A percentile compares a stretch with the other conserved stretches of the same genome.
phyloP scores from a whole-genome alignment of 2,888 invertebrate species.

The Coleophora deauratella region DNA sequence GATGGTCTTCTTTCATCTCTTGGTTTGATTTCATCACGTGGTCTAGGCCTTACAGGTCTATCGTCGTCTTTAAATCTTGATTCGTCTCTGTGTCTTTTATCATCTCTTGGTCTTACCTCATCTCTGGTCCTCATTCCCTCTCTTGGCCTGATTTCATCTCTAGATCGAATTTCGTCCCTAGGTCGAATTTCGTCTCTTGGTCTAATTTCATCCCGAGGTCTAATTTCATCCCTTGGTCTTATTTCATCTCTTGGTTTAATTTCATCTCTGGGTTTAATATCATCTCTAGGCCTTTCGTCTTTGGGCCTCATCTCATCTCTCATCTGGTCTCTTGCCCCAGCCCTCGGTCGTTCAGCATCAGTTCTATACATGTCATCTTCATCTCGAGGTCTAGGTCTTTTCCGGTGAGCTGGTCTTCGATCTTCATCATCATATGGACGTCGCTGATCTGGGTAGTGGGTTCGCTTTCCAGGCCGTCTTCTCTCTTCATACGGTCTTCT shows the following conservation, averaged over 20 bases:
- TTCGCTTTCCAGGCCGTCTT: conserved; percentile 49
- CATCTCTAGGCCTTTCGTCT: conserved; percentile 26
- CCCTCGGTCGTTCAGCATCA: conserved; percentile 22
- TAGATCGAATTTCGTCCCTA: conserved; percentile 20
- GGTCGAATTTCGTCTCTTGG: conserved; percentile 22
- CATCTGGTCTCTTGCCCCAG: conserved; percentile 11
- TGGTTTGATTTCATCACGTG: conserved; percentile 23
- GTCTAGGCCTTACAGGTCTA: conserved; percentile 19
- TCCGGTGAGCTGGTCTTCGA: conserved; percentile 36
- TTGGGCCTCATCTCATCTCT: conserved; percentile 25
- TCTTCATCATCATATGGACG: conserved; percentile 45
- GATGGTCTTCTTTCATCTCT: conserved; percentile 17
- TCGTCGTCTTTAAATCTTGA: conserved; percentile 23
- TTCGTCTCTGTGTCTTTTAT: conserved; percentile 20
- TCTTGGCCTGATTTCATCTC: conserved; percentile 9
- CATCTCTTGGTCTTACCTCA: conserved; percentile 19
- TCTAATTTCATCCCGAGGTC: conserved; percentile 16
- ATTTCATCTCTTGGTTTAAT: conserved; percentile 19
- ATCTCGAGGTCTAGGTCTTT: conserved; percentile 30
- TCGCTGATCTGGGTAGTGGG: conserved; percentile 15
- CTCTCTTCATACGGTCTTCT: conserved; percentile 37
- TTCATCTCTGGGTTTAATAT: conserved; percentile 16
- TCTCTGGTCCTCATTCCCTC: conserved; percentile 17
- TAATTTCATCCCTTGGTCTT: conserved; percentile 14
- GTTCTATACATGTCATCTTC: conserved; percentile 10